Conservation (phyloP, 2,797 vertebrate species). For the Manis pentadactyla region DNA sequence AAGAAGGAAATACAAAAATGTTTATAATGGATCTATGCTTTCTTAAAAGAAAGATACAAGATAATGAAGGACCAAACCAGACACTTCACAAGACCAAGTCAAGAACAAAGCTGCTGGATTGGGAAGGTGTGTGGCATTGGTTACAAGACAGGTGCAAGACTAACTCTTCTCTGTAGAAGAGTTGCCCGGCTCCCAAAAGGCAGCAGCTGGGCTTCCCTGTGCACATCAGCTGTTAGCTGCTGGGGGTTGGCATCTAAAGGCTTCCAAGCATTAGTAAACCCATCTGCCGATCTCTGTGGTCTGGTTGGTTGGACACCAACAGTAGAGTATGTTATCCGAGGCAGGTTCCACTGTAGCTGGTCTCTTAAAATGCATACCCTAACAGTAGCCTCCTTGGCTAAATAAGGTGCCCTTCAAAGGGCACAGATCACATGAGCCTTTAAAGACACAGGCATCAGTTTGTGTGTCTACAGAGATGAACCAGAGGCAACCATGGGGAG, state of each 20-base stretch:
- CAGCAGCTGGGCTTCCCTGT: accelerated
- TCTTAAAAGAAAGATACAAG: slow-evolving; percentile 38
- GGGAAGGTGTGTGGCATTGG: neutral
- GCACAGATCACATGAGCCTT: neutral
- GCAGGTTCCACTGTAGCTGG: neutral
- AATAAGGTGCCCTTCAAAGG: neutral
- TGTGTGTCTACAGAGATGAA: neutral
- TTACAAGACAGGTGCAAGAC: neutral
- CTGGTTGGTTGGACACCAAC: neutral
- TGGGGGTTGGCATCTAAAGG: neutral
- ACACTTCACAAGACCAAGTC: neutral
- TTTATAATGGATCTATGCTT: neutral
- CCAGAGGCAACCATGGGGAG: too few relatives aligned
- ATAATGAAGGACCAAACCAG: accelerated
- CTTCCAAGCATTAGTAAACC: accelerated
- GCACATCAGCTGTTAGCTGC: accelerated
- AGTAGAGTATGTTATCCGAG: accelerated
- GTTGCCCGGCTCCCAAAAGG: accelerated
- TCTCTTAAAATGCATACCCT: neutral
- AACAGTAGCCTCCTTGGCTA: neutral
- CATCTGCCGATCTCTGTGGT: neutral
- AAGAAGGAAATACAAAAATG: slow-evolving; percentile 58
- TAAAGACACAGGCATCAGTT: neutral
- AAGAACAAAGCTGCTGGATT: accelerated
- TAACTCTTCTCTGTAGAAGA: neutral